phyloP scores from a whole-genome alignment of 2,113 vertebrate species.

The Sinocyclocheilus rhinocerous region DNA sequence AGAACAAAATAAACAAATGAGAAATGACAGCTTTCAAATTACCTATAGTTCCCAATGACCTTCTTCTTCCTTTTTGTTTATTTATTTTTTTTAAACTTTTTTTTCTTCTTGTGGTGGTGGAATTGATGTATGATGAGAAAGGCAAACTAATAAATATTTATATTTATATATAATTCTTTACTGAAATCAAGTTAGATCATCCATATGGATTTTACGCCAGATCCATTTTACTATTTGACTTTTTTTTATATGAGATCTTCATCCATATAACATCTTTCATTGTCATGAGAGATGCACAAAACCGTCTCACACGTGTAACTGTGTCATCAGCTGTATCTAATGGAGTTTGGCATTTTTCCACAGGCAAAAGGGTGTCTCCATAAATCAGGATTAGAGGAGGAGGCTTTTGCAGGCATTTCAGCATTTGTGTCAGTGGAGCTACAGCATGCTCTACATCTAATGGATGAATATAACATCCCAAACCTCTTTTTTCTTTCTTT shows the following conservation, averaged over 20 bases:
- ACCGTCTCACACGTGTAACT: slow-evolving; percentile 1
- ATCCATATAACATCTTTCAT: not conserved
- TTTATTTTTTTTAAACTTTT: not conserved
- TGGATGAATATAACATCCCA: slow-evolving; percentile 3
- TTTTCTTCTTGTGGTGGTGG: not conserved
- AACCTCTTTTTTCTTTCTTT: not conserved
- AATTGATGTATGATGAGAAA: not conserved
- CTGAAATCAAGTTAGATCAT: not conserved
- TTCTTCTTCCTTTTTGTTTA: not conserved
- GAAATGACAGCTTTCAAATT: slow-evolving; percentile 8
- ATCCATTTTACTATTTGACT: not conserved
- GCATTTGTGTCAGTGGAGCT: slow-evolving; percentile 16
- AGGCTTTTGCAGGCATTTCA: not conserved
- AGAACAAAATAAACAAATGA: slow-evolving; percentile 6
- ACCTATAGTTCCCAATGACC: not conserved
- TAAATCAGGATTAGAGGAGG: slow-evolving; percentile 1
- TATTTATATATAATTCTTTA: not conserved
- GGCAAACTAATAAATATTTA: not conserved
- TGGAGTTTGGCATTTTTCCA: slow-evolving; percentile 18
- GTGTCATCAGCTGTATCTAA: slow-evolving; percentile 27
- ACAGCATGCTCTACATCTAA: not conserved
- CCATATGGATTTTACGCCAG: not conserved
- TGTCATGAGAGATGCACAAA: slow-evolving; percentile 13
- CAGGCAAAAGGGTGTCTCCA: slow-evolving; percentile 14
- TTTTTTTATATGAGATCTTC: not conserved